These are phyloP conservation scores for Miniopterus natalensis DNA, from an alignment of 2,113 vertebrate species.

Conservation along the genomic window DNA sequence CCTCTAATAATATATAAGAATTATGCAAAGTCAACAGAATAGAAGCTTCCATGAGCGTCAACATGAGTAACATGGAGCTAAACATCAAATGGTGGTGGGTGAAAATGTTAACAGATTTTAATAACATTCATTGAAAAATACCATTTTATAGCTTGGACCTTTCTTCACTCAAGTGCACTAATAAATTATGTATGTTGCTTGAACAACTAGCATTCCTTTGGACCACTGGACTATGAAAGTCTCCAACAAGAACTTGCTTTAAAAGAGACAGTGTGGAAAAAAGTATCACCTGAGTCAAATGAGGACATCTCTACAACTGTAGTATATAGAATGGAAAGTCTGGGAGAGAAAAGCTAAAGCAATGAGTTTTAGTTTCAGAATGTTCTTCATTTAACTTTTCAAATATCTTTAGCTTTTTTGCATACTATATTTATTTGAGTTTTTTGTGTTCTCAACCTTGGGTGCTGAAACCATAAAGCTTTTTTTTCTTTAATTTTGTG, in stretches of 20 bases:
- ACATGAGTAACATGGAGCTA: constrained; percentile 35
- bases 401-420: constrained; percentile 83
- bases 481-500: constrained; percentile 78
- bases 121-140: constrained; percentile 87
- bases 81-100: constrained; percentile 75
- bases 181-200: constrained; percentile 96
- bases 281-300: constrained; percentile 96
- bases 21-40: constrained; percentile 33
- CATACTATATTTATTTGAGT: constrained; percentile 85
- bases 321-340: constrained; percentile 99
- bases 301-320: constrained; percentile 98
- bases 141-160: constrained; percentile 85
- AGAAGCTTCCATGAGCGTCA: constrained; percentile 24
- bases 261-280: constrained; percentile 98
- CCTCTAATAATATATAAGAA: constrained; percentile 30
- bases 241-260: constrained; percentile 99
- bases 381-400: constrained; percentile 82
- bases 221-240: constrained; percentile 99
- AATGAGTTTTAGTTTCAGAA: constrained; percentile 84
- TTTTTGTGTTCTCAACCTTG: constrained; percentile 78
- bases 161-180: constrained; percentile 91
- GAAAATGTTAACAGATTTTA: constrained; percentile 78
- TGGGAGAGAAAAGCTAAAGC: constrained; percentile 91
- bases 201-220: constrained; percentile 95
- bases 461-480: constrained; percentile 64